Conservation (phyloP, 1,140 invertebrate genomes). For the Oreohelix idahoensis region DNA sequence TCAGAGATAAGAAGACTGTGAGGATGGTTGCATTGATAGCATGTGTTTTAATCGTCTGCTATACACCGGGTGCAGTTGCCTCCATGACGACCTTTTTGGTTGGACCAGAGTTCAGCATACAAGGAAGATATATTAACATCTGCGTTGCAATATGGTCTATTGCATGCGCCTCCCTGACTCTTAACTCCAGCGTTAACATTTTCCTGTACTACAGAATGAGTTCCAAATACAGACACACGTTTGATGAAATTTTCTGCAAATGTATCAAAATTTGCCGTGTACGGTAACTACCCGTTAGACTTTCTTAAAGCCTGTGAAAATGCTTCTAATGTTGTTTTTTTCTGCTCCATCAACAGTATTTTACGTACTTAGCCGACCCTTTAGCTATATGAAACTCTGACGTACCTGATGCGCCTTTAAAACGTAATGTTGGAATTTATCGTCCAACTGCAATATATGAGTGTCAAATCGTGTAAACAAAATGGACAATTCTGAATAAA, state of each 20-base stretch:
- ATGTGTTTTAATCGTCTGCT: conserved; percentile 6
- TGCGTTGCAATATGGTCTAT: not conserved
- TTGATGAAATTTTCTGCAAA: not conserved
- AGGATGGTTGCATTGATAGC: conserved; percentile 21
- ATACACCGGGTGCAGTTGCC: not conserved
- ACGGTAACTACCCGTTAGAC: no score
- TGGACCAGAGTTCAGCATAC: not conserved
- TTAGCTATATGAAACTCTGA: no score
- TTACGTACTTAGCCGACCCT: no score
- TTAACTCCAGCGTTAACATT: conserved; percentile 12
- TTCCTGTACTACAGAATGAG: conserved; percentile 24
- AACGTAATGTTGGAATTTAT: no score
- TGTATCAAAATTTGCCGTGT: no score
- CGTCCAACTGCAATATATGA: no score
- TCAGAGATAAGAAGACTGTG: not conserved
- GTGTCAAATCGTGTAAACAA: no score
- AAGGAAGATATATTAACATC: not conserved
- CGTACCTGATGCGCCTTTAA: no score
- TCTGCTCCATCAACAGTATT: no score
- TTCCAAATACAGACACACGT: not conserved
- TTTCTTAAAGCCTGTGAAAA: no score
- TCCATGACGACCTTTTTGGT: not conserved
- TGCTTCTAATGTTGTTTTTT: no score
- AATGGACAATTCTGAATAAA: no score
- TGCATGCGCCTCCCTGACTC: not conserved